Evolutionary conservation across 2,113 vertebrate species (phyloP).

Genomic region (Halichoeres trimaculatus): DNA sequence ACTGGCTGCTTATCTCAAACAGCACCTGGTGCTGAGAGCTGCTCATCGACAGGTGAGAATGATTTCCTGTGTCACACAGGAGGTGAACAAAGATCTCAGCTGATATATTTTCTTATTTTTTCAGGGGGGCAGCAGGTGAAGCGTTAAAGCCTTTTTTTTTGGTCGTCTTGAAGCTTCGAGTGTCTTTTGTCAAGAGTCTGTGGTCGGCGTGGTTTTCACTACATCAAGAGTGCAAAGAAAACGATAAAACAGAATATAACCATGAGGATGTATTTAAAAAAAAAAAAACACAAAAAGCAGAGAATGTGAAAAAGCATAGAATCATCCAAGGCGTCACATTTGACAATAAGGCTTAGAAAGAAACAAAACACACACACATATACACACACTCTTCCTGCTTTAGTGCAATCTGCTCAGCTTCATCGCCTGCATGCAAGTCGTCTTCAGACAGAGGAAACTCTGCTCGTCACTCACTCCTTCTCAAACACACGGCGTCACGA

Average conservation of each 20-base stretch:
- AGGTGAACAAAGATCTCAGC: too few relatives aligned
- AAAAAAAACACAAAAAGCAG: slow-evolving; percentile 8
- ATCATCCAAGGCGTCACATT: slow-evolving; percentile 13
- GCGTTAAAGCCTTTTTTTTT: neutral
- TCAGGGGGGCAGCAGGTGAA: neutral
- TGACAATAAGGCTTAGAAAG: slow-evolving; percentile 50
- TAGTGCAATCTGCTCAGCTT: slow-evolving; percentile 22
- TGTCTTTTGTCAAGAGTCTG: neutral
- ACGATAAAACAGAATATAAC: neutral
- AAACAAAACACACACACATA: neutral
- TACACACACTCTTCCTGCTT: neutral
- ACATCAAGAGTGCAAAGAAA: neutral
- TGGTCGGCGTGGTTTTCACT: neutral
- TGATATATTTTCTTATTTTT: too few relatives aligned
- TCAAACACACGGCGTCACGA: neutral
- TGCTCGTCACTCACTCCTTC: neutral
- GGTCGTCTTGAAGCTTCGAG: neutral
- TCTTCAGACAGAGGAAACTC: neutral
- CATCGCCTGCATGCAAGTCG: neutral
- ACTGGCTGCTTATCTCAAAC: neutral
- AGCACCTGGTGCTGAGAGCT: too few relatives aligned
- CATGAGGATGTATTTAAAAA: neutral
- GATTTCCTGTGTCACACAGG: too few relatives aligned
- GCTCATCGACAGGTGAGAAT: too few relatives aligned
- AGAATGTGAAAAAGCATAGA: slow-evolving; percentile 9